Conservation (phyloP, 2,797 vertebrate genomes). For the Pseudotriccus pelzelni region DNA sequence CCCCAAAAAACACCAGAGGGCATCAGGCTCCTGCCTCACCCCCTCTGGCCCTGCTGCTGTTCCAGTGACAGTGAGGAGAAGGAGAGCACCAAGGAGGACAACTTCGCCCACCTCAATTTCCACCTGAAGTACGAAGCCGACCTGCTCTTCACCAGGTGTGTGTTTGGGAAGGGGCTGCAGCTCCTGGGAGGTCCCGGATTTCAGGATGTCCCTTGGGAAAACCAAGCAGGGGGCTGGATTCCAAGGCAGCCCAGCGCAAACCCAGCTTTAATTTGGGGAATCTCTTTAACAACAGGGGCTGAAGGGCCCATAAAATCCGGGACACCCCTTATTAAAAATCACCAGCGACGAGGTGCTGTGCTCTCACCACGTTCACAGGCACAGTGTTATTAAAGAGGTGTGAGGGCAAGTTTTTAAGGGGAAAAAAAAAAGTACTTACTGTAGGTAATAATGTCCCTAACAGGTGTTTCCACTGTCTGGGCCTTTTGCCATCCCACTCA, state of each 20-base stretch:
- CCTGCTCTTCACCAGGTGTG: slow-evolving; percentile 93
- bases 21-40: neutral
- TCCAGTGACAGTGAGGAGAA: slow-evolving; percentile 89
- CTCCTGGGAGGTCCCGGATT: fast-evolving
- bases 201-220: neutral
- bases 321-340: neutral
- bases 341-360: fast-evolving
- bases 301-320: neutral
- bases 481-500: neutral
- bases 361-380: fast-evolving
- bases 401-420: neutral
- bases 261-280: neutral
- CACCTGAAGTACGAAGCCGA: slow-evolving; percentile 91
- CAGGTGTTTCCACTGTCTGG: neutral
- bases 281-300: neutral
- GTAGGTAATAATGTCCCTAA: neutral
- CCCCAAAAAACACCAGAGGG: neutral
- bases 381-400: neutral
- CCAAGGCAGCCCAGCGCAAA: neutral
- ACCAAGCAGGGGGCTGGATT: no score
- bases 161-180: fast-evolving
- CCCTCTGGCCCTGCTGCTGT: neutral
- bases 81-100: slow-evolving; percentile 85
- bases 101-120: slow-evolving; percentile 84
- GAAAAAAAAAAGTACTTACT: neutral